Percentiles rank a stretch among this genome's conserved stretches.
Evolutionary conservation across 53 echinoderm and acorn worm species (phyloP).

Genomic region (Echinometra lucunter): DNA sequence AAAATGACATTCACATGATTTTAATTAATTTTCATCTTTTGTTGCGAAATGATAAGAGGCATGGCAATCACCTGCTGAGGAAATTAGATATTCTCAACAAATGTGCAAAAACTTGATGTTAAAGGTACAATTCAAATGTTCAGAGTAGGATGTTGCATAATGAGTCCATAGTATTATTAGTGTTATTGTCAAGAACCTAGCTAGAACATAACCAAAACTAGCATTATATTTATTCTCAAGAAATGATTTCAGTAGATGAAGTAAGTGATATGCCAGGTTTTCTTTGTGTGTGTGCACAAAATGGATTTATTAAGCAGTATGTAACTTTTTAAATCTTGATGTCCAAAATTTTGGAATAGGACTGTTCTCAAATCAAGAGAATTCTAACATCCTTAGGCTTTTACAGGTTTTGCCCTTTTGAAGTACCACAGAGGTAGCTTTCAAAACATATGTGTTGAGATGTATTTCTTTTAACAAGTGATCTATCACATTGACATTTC

Average conservation of each 20-base stretch:
- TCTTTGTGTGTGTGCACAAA: too few relatives aligned
- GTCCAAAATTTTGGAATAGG: too few relatives aligned
- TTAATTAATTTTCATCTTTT: background rate
- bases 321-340: too few relatives aligned
- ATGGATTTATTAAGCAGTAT: too few relatives aligned
- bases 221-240: too few relatives aligned
- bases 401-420: background rate
- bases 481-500: constrained; percentile 1
- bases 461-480: background rate
- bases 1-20: background rate
- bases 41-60: constrained; percentile 1
- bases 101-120: background rate
- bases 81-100: background rate
- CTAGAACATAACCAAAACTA: too few relatives aligned
- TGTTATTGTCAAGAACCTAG: too few relatives aligned
- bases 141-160: background rate
- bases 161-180: too few relatives aligned
- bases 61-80: background rate
- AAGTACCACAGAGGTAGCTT: background rate
- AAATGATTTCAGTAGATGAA: too few relatives aligned
- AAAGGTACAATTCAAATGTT: background rate
- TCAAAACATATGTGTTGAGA: background rate
- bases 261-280: too few relatives aligned
- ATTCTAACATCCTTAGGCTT: background rate
- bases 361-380: background rate